Evolutionary conservation across 2,888 invertebrate genomes (phyloP), one percentile per base, ranked within the genome.

Genomic region (Neelides folsomi): DNA sequence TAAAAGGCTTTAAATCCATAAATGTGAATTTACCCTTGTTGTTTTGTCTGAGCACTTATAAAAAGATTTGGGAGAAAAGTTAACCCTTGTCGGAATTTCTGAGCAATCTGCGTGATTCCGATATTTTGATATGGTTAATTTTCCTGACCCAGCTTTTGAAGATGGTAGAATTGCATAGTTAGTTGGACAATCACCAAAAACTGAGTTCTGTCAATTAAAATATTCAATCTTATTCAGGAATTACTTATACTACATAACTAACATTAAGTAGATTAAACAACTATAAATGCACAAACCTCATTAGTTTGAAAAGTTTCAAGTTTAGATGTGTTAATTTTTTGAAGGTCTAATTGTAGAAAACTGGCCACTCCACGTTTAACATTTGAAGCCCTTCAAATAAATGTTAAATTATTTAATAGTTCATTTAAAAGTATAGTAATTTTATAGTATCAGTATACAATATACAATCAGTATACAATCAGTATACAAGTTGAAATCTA

Each of bases 101-200:
- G 56, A 54, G 35, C 64, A 64, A 47, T 62, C 64, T 48, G 61
- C 64, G 51, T 64, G 64, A 51, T 64, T 64, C 35, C 64, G 44
- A 45, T 61, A 64, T 49, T 62, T 61, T 19, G 52, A 60, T 1
- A 64, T 45, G 7, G 53, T 49, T 1, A 58, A 52, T 18, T 56
- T 35, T 0, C 56, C 54, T 38, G 57, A 53, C 16, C 51, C 55
- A 10, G 59, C 55, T 1, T 62, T 53, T 12, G 55, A 34, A 2
- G 49, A 38, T 8, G 62, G 64, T 16, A 60, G 50, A 1, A 64
- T 53, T 55, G 62, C 62, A 36, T 56, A 64, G 20, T 51, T 49
- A n/a, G 64, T 64, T 8, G 53, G 48, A 49, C 64, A 64, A 18
- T 61, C 55, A 47, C 64, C 64, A 57, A 64, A 57, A 37, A 60